Base-by-base conservation (phyloP, 2,113 vertebrate genomes). In the Callaeas wilsoni region DNA sequence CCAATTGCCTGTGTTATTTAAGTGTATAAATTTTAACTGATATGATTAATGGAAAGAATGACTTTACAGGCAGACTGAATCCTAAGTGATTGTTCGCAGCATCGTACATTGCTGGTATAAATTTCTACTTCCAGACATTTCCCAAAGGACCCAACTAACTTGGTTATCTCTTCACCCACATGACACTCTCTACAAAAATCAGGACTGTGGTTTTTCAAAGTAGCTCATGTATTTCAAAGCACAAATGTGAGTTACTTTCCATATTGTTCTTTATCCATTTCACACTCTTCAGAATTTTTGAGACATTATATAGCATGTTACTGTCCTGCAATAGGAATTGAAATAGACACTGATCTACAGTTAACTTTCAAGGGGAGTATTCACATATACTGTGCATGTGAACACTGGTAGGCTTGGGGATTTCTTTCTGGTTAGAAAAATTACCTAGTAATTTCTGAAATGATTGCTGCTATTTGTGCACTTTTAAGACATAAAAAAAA, bases 1-100 rank as follows among this genome's bases (percentile, higher is more conserved):
- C 26, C 17, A 56, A 29, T 62, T 0, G 0, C 26, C 47, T 35
- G 5, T 60, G 21, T 50, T 77, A 67, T 5, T 18, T 33, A 84
- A 83, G 9, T 44, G 33, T 16, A 70, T 42, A 63, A 9, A 67
- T 70, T 63, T 89, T 84, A 81, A 70, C 30, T 39, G 41, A 17
- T 15, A 55, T 0, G 1, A 67, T 67, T 84, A 59, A 64, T 78
- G 42, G 23, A 77, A 89, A 64, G 19, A 47, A 47, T 18, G 35
- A 63, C 13, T 84, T 87, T 19, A 89, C 10, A 55, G 39, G 37
- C 50, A 81, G n/a, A 70, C 29, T 56, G 56, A 81, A 94, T 50
- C n/a, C 71, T 33, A 52, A 32, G 19, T 53, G 29, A 74, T 12
- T 29, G 47, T 79, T 27, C 44, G 65, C 37, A 85, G 60, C 27